A percentile compares a stretch with the other conserved stretches of the same genome.
Conservation (phyloP, 2,797 vertebrate species). For the Cynodonichthys magdalenae region DNA sequence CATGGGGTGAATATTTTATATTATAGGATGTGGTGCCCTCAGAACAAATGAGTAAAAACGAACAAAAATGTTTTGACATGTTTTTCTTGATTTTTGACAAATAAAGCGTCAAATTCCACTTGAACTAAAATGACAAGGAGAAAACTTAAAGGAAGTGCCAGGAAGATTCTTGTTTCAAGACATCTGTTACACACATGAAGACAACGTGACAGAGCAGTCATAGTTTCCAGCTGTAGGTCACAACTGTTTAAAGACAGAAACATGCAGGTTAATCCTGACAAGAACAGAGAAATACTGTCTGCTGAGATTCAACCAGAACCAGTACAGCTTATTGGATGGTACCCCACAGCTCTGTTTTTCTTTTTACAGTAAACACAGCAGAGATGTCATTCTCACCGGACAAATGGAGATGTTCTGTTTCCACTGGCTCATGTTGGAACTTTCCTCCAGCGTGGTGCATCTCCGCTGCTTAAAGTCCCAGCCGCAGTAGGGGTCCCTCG, state of each 20-base stretch:
- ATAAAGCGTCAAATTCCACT: neutral
- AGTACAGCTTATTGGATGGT: neutral
- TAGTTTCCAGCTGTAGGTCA: neutral
- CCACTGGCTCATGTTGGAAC: slow-evolving; percentile 99
- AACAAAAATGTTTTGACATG: neutral
- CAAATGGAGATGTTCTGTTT: slow-evolving; percentile 96
- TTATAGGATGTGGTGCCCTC: no score
- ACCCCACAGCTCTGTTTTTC: neutral
- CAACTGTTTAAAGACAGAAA: slow-evolving; percentile 3
- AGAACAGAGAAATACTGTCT: neutral
- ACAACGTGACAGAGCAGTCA: neutral
- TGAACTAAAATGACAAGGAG: neutral
- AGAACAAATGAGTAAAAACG: neutral
- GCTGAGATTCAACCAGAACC: neutral
- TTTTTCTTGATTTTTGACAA: no score
- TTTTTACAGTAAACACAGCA: neutral
- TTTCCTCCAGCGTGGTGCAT: slow-evolving; percentile 95
- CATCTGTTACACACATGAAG: neutral
- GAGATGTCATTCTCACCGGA: slow-evolving; percentile 81
- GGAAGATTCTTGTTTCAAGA: neutral
- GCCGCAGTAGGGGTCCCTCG: slow-evolving; percentile 96
- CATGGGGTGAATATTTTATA: neutral
- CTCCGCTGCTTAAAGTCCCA: slow-evolving; percentile 93
- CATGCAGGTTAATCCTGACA: neutral
- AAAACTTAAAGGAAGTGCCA: neutral